Conservation (phyloP, 2,888 invertebrate genomes). For the Phortica okadai region DNA sequence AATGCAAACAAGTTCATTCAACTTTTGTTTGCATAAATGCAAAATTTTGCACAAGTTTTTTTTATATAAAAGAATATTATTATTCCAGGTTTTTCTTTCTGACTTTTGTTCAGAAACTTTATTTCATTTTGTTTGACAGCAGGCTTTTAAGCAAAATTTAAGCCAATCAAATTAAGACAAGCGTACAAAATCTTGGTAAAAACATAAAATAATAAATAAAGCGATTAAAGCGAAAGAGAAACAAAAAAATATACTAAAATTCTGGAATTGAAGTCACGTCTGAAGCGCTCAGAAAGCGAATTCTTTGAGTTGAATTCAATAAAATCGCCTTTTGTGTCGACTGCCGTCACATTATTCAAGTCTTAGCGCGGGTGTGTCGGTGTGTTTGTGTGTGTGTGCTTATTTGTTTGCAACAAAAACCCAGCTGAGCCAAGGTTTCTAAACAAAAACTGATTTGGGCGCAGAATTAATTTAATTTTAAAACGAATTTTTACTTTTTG, state of each 20-base stretch:
- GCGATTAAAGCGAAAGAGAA: background rate
- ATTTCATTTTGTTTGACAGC: background rate
- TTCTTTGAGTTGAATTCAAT: slow-evolving; percentile 15
- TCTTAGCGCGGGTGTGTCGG: background rate
- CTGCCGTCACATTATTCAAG: too few species aligned
- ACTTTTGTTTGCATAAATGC: too few species aligned
- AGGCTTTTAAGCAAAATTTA: background rate
- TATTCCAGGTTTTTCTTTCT: background rate
- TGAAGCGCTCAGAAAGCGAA: background rate
- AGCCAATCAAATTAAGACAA: too few species aligned
- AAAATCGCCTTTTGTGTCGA: slow-evolving; percentile 13
- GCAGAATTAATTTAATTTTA: too few species aligned
- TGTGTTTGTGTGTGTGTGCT: slow-evolving; percentile 16
- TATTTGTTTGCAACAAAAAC: background rate
- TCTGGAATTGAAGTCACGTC: background rate
- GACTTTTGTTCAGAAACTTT: background rate
- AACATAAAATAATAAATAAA: background rate
- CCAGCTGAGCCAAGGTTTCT: too few species aligned
- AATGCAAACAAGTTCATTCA: too few species aligned
- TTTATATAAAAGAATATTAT: too few species aligned
- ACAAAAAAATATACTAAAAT: background rate
- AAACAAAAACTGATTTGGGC: too few species aligned
- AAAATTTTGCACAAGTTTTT: too few species aligned
- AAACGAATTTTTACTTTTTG: too few species aligned
- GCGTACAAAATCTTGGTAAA: too few species aligned